Evolutionary conservation across 2,113 vertebrate genomes (phyloP), one percentile per base, ranked within the genome.

Genomic region (Toxostoma redivivum): DNA sequence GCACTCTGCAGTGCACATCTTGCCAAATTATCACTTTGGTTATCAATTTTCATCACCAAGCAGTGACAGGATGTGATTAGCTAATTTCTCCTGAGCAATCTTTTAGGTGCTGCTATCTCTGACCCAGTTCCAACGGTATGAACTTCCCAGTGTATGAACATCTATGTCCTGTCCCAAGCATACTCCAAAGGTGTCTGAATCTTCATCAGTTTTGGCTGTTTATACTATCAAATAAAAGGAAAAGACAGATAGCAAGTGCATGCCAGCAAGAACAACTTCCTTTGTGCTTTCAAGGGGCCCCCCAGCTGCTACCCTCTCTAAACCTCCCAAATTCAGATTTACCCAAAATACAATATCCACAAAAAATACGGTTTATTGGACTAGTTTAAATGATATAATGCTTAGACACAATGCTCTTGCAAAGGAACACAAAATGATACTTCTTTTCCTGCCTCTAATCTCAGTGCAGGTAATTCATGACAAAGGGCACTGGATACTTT

Each of bases 281-380:
- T 86, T 47, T 17, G 35, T 83, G 30, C 11, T 40, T 85, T 50
- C 10, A 74, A 20, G 25, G 47, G 27, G 0, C 3, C 8, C 8
- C 27, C 44, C 30, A 1, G 4, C 48, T 11, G 15, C 18, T 21
- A 47, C 7, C 15, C 15, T 65, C 53, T 51, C 37, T 42, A 60
- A 51, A 62, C 18, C 9, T 40, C 30, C 6, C 15, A 44, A 44
- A 79, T 54, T 7, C 17, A 71, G 42, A 76, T 86, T 69, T 78
- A 62, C 8, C 53, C 51, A 81, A 84, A 66, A 88, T 38, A 57
- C 51, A 83, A 45, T 2, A 2, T 54, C 37, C 72, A 96, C 90
- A 88, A 90, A 95, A 78, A 82, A 57, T 51, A 69, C 19, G 37
- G 64, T 91, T 97, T 96, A 97, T 93, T 97, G 81, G 65, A 81